A percentile compares a stretch with the other conserved stretches of the same genome.
phyloP scores from a whole-genome alignment of 2,888 invertebrate genomes.

The Pristionchus mayeri region DNA sequence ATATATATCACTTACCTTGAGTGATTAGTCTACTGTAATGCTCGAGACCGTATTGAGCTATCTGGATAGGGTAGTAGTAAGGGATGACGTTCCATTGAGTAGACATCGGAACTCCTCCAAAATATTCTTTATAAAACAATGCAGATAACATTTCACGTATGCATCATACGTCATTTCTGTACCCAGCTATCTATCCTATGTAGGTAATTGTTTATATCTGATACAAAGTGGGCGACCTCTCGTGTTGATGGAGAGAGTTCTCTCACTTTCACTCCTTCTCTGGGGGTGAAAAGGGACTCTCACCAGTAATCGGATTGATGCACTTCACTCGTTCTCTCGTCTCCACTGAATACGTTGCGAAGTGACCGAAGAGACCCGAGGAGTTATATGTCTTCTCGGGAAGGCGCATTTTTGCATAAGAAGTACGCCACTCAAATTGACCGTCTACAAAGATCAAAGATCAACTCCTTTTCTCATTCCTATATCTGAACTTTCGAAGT shows the following conservation, averaged over 20 bases:
- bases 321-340: slow-evolving; percentile 95
- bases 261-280: not conserved
- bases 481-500: too few species aligned
- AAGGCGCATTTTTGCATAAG: slow-evolving; percentile 65
- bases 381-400: slow-evolving; percentile 83
- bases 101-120: slow-evolving; percentile 87
- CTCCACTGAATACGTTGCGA: slow-evolving; percentile 98
- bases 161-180: too few species aligned
- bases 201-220: not conserved
- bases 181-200: too few species aligned
- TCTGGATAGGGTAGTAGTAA: slow-evolving; percentile 97
- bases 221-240: not conserved
- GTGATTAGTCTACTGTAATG: slow-evolving; percentile 88
- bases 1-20: too few species aligned
- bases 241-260: not conserved
- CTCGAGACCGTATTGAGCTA: slow-evolving; percentile 96
- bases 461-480: too few species aligned
- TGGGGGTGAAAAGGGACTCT: not conserved
- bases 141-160: too few species aligned
- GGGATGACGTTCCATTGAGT: slow-evolving; percentile 96
- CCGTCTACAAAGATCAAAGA: slow-evolving; percentile 51
- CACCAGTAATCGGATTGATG: slow-evolving; percentile 90
- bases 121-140: too few species aligned
- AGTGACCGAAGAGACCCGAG: slow-evolving; percentile 92
- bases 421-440: slow-evolving; percentile 70